Evolutionary conservation across 2,113 vertebrate species (phyloP).

Genomic region (Tachuris rubrigastra): DNA sequence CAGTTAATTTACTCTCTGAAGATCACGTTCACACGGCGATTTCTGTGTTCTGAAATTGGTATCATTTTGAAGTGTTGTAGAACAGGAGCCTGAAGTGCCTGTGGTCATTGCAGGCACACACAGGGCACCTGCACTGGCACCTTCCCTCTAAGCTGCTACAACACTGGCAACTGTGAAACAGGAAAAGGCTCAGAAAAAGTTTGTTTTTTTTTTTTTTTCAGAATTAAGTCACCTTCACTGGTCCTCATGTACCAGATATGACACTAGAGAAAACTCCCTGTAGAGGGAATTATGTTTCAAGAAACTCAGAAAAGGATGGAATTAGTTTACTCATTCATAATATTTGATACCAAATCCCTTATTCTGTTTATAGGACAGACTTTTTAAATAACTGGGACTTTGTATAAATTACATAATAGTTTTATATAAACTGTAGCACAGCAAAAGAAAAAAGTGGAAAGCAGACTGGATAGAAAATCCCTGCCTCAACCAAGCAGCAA

Average conservation of each 20-base stretch:
- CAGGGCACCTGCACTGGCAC: neutral
- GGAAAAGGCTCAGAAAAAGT: neutral
- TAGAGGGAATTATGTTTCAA: neutral
- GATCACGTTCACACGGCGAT: neutral
- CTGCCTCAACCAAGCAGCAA: neutral
- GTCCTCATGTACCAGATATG: neutral
- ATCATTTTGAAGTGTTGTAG: neutral
- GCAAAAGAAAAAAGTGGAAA: neutral
- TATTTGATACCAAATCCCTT: neutral
- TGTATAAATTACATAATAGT: neutral
- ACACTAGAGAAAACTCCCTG: neutral
- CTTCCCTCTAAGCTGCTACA: neutral
- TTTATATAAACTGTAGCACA: neutral
- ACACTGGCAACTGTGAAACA: neutral
- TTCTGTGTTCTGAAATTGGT: neutral
- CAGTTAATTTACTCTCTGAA: constrained; percentile 5
- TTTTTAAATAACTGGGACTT: neutral
- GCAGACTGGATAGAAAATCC: neutral
- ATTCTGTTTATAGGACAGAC: neutral
- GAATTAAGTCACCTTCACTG: neutral
- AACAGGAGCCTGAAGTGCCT: neutral
- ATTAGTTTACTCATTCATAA: neutral
- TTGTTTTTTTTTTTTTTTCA: neutral
- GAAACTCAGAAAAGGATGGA: neutral
- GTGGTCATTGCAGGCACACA: neutral